These are phyloP conservation scores for Sphinx pinastri DNA, from an alignment of 2,888 invertebrate genomes.

Conservation along the genomic window DNA sequence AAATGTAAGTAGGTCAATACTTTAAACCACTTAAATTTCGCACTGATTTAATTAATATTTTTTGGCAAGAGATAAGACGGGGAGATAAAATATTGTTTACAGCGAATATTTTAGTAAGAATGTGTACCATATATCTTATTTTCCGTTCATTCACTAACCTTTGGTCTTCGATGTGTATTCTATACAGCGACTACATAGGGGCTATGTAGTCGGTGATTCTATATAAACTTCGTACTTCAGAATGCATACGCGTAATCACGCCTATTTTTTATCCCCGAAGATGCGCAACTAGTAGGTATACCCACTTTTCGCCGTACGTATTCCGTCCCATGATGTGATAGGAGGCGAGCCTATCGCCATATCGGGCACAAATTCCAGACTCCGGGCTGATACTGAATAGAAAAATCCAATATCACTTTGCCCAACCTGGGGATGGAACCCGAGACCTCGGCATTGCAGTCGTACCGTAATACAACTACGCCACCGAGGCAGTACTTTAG, in stretches of 20 bases:
- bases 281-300: no score
- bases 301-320: no score
- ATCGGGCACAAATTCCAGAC: no score
- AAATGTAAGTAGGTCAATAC: neutral
- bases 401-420: no score
- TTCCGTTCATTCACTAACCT: neutral
- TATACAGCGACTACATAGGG: no score
- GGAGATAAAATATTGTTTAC: neutral
- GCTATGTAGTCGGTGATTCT: no score
- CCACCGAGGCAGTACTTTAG: neutral
- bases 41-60: neutral
- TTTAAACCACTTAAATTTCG: neutral
- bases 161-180: neutral
- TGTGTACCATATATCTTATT: neutral
- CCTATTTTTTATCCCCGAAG: no score
- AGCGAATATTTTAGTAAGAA: slow-evolving; percentile 11
- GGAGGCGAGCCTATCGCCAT: no score
- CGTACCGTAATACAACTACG: neutral
- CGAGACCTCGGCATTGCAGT: neutral
- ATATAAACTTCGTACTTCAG: no score
- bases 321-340: no score
- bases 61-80: neutral
- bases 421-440: neutral
- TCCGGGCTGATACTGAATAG: no score
- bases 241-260: no score